A percentile compares a stretch with the other conserved stretches of the same genome.
Evolutionary conservation across 2,113 vertebrate genomes (phyloP).

Genomic region (Platysternon megacephalum): DNA sequence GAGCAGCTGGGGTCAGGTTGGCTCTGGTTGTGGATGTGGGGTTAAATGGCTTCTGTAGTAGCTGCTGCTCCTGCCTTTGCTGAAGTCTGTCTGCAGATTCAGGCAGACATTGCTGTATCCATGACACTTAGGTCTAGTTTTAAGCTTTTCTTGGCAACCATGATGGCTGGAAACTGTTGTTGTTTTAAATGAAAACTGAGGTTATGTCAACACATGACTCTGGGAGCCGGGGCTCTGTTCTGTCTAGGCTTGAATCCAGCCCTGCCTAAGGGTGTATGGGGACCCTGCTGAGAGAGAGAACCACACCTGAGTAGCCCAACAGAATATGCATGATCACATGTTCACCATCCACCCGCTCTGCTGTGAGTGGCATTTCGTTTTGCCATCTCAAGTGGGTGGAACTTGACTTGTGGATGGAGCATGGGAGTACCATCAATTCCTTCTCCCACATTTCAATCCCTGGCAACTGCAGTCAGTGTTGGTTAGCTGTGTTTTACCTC

Average conservation of each 20-base stretch:
- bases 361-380: not conserved
- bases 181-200: not conserved
- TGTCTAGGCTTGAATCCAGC: not conserved
- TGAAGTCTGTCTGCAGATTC: not conserved
- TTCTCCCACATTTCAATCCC: not conserved
- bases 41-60: not conserved
- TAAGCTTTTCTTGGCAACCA: not conserved
- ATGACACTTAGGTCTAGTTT: not conserved
- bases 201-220: not conserved
- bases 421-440: not conserved
- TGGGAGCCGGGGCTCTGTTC: not conserved
- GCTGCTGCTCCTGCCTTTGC: not conserved
- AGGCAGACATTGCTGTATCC: not conserved
- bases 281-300: not conserved
- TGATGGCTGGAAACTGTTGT: not conserved
- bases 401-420: not conserved
- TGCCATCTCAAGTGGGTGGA: not conserved
- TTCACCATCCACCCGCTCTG: not conserved
- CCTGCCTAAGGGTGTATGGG: not conserved
- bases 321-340: not conserved
- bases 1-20: not conserved
- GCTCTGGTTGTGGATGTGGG: not conserved
- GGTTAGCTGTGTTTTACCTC: not conserved
- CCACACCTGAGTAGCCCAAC: not conserved
- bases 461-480: not conserved